Base-by-base conservation (phyloP, 1,140 invertebrate species). In the Pygmarrhopalites habei region DNA sequence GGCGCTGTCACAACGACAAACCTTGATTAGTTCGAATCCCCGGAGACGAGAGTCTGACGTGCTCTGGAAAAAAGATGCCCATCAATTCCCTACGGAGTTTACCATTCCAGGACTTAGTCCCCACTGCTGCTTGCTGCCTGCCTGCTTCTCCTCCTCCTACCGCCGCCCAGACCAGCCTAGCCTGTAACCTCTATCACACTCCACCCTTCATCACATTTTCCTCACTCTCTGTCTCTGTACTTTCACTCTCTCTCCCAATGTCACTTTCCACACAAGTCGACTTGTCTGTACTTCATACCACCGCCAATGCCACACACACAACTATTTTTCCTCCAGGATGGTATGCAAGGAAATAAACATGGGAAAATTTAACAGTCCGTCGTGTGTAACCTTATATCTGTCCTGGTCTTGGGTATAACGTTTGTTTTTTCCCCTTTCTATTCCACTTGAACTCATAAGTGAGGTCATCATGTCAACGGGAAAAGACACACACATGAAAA, bases 1-100 rank as follows among this genome's bases (percentile, higher is more conserved):
- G 68, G 58, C n/a, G n/a, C 68, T 69, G 68, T 69, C 68, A 69
- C 68, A 66, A 65, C 68, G 65, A 66, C 68, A 66, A 69, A 66
- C 64, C 68, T 69, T 69, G 68, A 69, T 69, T 69, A 69, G 64
- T 69, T 69, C 47, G 23, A 65, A 58, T 69, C 68, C 68, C 68
- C 12, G 32, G 68, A 64, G 67, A 62, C n/a, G 35, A 41, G 29
- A 35, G 63, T 30, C 62, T 62, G 56, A 59, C 67, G 67, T 68
- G 67, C 60, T 65, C 60, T 65, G 67, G 67, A 65, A 68, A 67
- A 68, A 68, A 68, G 62, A 65, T 68, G 62, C 62, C 62, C 59
- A 60, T 60, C 55, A 60, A 67, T 63, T 67, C 65, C 65, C 65
- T 21, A 57, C 5, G 30, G 65, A 67, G 28, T 67, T 64, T 51